phyloP scores from a whole-genome alignment of 23 tunicate genomes.

The Clavelina lepadiformis region DNA sequence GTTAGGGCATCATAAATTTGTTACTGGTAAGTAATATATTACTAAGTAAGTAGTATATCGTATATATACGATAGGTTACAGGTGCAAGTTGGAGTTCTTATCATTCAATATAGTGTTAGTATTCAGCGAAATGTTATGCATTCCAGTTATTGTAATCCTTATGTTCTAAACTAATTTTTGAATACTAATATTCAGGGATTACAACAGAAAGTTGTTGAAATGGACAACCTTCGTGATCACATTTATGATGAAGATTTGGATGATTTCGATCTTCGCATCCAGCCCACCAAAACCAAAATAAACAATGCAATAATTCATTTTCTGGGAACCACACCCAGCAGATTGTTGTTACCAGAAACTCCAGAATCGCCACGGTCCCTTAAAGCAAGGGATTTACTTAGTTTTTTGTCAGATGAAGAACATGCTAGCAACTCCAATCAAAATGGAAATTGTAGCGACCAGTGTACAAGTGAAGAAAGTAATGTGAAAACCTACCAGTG shows the following conservation, averaged over 20 bases:
- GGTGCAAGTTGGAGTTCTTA: not conserved
- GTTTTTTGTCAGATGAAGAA: slow-evolving; percentile 21
- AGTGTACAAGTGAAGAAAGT: no score
- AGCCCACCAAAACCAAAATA: slow-evolving; percentile 57
- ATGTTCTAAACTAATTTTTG: no score
- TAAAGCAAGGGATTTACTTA: slow-evolving; percentile 46
- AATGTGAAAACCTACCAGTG: no score
- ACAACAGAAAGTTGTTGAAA: slow-evolving; percentile 35
- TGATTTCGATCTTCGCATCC: slow-evolving; percentile 46
- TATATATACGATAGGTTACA: not conserved
- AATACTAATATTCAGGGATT: slow-evolving; percentile 23
- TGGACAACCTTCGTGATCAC: slow-evolving; percentile 36
- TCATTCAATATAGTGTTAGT: not conserved
- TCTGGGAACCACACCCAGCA: slow-evolving; percentile 13
- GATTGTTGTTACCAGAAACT: not conserved
- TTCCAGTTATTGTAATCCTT: no score
- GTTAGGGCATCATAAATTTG: no score
- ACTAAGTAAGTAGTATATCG: no score
- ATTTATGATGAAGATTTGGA: slow-evolving; percentile 35
- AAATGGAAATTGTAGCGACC: no score
- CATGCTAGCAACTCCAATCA: no score
- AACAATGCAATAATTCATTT: slow-evolving; percentile 28
- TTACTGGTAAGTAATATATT: no score
- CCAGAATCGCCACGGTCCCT: slow-evolving; percentile 14
- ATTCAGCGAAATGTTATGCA: not conserved